These are phyloP conservation scores for Pipa parva DNA, from an alignment of 2,113 vertebrate species.

Conservation along the genomic window DNA sequence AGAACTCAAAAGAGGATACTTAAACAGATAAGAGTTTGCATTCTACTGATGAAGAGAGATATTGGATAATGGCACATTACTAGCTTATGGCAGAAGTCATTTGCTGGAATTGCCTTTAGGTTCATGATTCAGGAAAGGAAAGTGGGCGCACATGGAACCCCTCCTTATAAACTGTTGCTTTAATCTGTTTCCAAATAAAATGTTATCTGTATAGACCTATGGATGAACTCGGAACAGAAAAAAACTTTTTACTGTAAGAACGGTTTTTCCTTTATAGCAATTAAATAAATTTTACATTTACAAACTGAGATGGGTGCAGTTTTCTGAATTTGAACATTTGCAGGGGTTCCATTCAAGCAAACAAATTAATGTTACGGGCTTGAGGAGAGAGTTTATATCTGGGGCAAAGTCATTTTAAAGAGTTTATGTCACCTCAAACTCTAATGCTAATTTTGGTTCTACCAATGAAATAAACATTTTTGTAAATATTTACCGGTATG, in stretches of 20 bases:
- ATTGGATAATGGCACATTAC: not conserved
- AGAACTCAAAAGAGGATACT: not conserved
- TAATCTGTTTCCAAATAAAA: conserved; percentile 3
- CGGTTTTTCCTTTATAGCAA: too few relatives aligned
- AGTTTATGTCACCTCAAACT: too few relatives aligned
- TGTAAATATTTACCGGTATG: too few relatives aligned
- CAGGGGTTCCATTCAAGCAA: too few relatives aligned
- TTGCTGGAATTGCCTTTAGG: not conserved
- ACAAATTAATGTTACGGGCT: too few relatives aligned
- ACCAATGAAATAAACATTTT: too few relatives aligned
- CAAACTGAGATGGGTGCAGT: too few relatives aligned
- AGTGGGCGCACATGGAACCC: not conserved
- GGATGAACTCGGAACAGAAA: not conserved
- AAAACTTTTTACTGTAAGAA: not conserved
- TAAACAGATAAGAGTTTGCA: not conserved
- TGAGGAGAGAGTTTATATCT: too few relatives aligned
- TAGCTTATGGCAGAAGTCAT: not conserved
- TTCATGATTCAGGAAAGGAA: not conserved
- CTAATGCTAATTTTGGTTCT: too few relatives aligned
- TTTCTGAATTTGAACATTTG: too few relatives aligned
- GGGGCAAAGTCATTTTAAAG: too few relatives aligned
- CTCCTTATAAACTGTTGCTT: not conserved
- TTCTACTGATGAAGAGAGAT: not conserved
- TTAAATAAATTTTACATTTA: not conserved
- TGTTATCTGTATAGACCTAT: not conserved